phyloP scores from a whole-genome alignment of 2,888 invertebrate genomes.

The Polydrusus tereticollis region DNA sequence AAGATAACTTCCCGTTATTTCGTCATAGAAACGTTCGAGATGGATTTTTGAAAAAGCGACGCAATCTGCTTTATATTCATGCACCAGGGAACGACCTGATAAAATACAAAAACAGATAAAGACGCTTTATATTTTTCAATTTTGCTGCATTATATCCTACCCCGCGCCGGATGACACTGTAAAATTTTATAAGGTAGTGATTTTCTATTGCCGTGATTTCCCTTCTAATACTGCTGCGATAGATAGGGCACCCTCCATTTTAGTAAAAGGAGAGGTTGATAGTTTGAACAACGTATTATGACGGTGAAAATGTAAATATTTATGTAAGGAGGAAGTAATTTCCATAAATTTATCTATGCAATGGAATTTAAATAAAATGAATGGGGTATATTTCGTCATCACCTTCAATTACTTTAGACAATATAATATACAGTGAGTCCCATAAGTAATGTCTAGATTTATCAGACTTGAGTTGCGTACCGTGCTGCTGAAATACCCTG shows the following conservation, averaged over 20 bases:
- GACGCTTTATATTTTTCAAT: conserved; percentile 54
- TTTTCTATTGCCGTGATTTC: conserved; percentile 38
- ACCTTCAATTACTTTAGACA: too few species aligned
- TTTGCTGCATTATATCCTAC: conserved; percentile 43
- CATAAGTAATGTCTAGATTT: too few species aligned
- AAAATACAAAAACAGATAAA: conserved; percentile 56
- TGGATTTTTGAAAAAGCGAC: conserved; percentile 35
- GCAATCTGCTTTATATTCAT: conserved; percentile 56
- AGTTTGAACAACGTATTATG: conserved; percentile 18
- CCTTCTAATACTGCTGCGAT: conserved; percentile 28
- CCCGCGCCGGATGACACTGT: conserved; percentile 38
- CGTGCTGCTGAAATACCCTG: too few species aligned
- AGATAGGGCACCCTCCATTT: conserved; percentile 29
- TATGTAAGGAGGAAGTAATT: neutral
- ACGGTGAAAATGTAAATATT: neutral
- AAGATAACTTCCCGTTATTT: conserved; percentile 31
- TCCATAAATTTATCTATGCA: too few species aligned
- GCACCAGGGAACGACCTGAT: conserved; percentile 51
- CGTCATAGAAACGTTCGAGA: conserved; percentile 22
- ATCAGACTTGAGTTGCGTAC: too few species aligned
- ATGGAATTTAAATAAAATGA: too few species aligned
- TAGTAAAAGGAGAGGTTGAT: conserved; percentile 24
- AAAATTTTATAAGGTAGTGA: conserved; percentile 48
- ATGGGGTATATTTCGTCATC: too few species aligned
- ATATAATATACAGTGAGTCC: too few species aligned